Base-by-base conservation (phyloP, 1,140 invertebrate genomes). In the Cydia fagiglandana region DNA sequence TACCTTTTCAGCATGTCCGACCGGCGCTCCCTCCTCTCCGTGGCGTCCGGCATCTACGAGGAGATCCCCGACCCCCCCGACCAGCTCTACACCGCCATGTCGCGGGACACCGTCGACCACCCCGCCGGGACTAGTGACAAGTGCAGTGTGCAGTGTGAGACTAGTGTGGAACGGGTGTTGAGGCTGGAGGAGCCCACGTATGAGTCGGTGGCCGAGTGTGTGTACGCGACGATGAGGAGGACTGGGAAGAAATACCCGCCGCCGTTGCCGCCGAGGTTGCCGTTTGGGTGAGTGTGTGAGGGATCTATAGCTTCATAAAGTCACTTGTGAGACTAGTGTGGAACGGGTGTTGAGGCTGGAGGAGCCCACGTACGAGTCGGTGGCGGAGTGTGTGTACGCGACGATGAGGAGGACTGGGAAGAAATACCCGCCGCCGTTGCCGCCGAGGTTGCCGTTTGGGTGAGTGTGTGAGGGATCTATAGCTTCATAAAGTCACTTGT, bases 11-110 rank as follows among this genome's bases (percentile, higher is more conserved):
- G 82, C 64, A 75, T 79, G 74, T 83, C 77, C 2, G 84, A 86
- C 75, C 83, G 84, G 0, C 84, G 84, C 10, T 91, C 89, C 13
- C 76, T 88, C 17, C 76, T 77, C 61, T 91, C 90, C 17, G 76
- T 87, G 0, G 80, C 88, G 53, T 91, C 90, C 10, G 90, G 90
- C 77, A 86, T 90, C 64, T 91, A 91, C 83, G 90, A 91, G 78
- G 90, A 91, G 82, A 91, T 91, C 74, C 78, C 86, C 15, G 88
- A 90, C 24, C 76, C 83, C 61, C 80, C 84, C 61, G 75, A 77
- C 0, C 17, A 30, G 12, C 34, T 45, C 13, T 70, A 70, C 66
- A 70, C 66, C 9, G 13, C n/a, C 1, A 56, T 74, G 73, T 30
- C 50, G 4, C 73, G 73, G 20, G 45, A 73, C 41, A 6, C 15